Evolutionary conservation across 92 coral and sea anemone species (phyloP), one percentile per base, ranked within the genome.

Genomic region (Epizoanthus rinbou): DNA sequence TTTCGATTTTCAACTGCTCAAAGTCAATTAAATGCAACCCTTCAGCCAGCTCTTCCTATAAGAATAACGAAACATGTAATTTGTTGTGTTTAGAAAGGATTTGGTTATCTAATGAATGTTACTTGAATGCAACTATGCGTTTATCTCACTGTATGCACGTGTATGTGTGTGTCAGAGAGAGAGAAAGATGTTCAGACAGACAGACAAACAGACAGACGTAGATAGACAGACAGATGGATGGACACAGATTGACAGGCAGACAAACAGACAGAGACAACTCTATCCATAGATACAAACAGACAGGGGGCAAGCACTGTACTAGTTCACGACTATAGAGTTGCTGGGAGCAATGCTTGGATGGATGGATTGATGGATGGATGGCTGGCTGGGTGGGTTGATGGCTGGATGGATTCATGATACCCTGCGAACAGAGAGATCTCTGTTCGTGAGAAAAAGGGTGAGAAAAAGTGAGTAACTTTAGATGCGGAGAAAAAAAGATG

Each of bases 11-110:
- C 71, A 97, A 90, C 66, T 97, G 99, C 80, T 97, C 99, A 86
- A 97, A 97, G 92, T 97, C 99, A 25, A 97, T 97, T n/a, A 97
- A 75, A 71, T 97, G 99, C 16, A 97, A 89, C 8, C 99, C 99
- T 75, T 97, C 99, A 10, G 99, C 99, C 19, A 97, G 89, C 84
- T 97, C 99, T 57, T 97, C 99, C 98, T 95, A 67, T 21, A 47
- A 66, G 24, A 22, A 22, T 53, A 76, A 19, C 31, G 74, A 39
- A 65, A 37, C 57, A 73, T 43, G 5, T 47, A 47, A 47, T 47
- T 64, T 39, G 47, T 28, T 50, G 7, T 18, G 17, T 23, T 60
- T 9, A 73, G 43, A 22, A 33, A 17, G 0, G 43, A 53, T 47
- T 9, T 47, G 54, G 54, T 8, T 47, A 47, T 47, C 54, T 47